These are phyloP conservation scores for Ochotona curzoniae DNA, from an alignment of 2,113 vertebrate species.

Conservation along the genomic window DNA sequence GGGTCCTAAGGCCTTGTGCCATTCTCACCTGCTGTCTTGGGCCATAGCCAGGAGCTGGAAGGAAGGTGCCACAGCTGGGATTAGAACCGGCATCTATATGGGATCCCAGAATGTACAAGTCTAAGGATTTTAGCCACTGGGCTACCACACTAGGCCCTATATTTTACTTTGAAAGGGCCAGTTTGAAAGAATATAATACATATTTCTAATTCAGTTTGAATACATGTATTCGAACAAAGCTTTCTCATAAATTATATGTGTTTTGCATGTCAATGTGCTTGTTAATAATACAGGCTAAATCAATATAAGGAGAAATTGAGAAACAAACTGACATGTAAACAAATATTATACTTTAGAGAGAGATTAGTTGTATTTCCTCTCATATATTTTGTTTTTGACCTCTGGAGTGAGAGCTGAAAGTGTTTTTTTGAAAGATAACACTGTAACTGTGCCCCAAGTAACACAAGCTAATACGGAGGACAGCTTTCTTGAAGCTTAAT, in stretches of 20 bases:
- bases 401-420: not conserved
- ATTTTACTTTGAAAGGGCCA: not conserved
- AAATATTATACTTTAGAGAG: not conserved
- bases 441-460: conserved; percentile 57
- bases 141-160: no score
- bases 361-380: not conserved
- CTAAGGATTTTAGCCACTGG: no score
- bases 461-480: conserved; percentile 75
- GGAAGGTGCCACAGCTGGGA: no score
- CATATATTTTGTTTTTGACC: not conserved
- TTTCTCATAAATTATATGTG: not conserved
- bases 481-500: conserved; percentile 74
- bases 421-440: conserved; percentile 44
- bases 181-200: not conserved
- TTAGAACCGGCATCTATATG: no score
- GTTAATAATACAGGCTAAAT: not conserved
- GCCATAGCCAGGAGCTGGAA: no score
- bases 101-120: no score
- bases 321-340: not conserved
- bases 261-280: not conserved
- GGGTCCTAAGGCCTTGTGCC: no score
- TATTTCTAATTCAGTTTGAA: not conserved
- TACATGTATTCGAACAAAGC: not conserved
- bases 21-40: no score
- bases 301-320: not conserved